A percentile compares a stretch with the other conserved stretches of the same genome.
Conservation (phyloP, 2,797 vertebrate species). For the Sebastes alutus region DNA sequence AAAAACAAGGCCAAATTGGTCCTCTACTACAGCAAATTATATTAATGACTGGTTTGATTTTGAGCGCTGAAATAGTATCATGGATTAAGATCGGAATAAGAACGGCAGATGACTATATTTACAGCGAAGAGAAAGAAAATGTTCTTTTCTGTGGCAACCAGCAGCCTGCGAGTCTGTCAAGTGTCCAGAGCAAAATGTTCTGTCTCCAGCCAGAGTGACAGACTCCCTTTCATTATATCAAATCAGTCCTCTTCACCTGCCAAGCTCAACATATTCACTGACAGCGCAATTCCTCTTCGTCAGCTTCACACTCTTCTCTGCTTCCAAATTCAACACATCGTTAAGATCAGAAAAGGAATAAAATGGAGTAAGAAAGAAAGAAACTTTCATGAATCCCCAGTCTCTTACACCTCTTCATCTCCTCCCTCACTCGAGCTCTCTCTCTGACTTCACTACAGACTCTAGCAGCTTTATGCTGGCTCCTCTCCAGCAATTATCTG, state of each 20-base stretch:
- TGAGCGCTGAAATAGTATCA: neutral
- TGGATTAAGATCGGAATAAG: conserved; percentile 8
- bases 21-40: neutral
- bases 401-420: conserved; percentile 44
- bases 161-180: conserved; percentile 31
- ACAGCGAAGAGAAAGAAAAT: conserved; percentile 13
- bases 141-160: conserved; percentile 23
- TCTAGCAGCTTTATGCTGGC: conserved; percentile 63
- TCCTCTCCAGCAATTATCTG: conserved; percentile 75
- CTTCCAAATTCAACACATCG: conserved; percentile 42
- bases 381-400: conserved; percentile 37
- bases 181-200: conserved; percentile 50
- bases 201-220: conserved; percentile 52
- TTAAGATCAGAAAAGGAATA: conserved; percentile 39
- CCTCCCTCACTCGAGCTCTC: conserved; percentile 50
- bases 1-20: neutral
- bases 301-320: conserved; percentile 28
- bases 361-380: conserved; percentile 28
- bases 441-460: conserved; percentile 63
- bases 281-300: conserved; percentile 50
- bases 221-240: conserved; percentile 58
- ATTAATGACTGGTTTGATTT: conserved; percentile 15
- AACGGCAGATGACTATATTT: conserved; percentile 37
- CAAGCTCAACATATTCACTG: conserved; percentile 60
- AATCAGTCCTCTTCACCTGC: conserved; percentile 55